Conservation (phyloP, 2,888 invertebrate genomes). For the Nephrocerus scutellatus region DNA sequence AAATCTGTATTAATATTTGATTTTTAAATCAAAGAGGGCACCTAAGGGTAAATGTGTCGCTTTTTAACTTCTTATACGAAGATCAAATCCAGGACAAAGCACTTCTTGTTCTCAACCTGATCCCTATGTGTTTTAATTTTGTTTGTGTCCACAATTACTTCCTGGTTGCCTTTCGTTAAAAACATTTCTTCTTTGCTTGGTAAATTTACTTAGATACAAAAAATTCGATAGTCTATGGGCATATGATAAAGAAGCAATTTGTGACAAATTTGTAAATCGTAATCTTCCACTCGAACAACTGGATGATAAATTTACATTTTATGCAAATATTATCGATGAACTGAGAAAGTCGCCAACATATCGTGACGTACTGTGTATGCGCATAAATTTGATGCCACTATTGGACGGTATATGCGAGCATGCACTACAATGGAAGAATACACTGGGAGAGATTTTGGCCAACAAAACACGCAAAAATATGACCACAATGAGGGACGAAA, state of each 20-base stretch:
- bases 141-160: not conserved
- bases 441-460: conserved; percentile 63
- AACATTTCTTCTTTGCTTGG: not conserved
- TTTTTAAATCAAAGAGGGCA: no score
- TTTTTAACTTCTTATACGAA: no score
- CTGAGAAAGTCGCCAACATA: conserved; percentile 54
- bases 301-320: conserved; percentile 80
- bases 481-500: conserved; percentile 59
- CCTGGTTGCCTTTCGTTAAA: not conserved
- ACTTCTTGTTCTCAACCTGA: not conserved
- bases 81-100: not conserved
- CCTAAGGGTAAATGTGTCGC: no score
- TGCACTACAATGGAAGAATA: conserved; percentile 71
- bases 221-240: conserved; percentile 71
- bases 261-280: conserved; percentile 69
- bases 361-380: conserved; percentile 59
- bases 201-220: conserved; percentile 55
- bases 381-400: conserved; percentile 68
- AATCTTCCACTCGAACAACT: conserved; percentile 57
- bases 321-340: conserved; percentile 66
- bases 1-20: no score
- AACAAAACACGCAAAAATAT: conserved; percentile 62
- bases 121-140: not conserved
- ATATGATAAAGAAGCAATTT: conserved; percentile 64
- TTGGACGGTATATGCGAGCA: conserved; percentile 64